phyloP scores from a whole-genome alignment of 2,888 invertebrate genomes.

The Alviniconcha strummeri region DNA sequence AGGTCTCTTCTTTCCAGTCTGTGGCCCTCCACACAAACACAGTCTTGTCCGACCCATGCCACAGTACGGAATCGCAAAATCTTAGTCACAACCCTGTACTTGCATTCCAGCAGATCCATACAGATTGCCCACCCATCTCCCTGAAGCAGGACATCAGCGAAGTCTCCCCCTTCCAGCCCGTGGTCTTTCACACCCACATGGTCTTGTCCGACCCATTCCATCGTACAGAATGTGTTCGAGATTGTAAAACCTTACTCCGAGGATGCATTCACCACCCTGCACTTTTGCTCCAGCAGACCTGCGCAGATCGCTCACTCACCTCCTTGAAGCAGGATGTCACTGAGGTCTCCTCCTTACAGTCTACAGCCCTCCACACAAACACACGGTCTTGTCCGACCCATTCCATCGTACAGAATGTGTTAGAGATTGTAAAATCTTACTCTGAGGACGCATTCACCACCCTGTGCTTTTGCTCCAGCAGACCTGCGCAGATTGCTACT shows the following conservation, averaged over 20 bases:
- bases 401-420: too few species aligned
- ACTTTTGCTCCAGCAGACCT: too few species aligned
- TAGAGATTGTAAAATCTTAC: too few species aligned
- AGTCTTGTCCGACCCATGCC: slow-evolving; percentile 82
- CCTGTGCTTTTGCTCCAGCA: too few species aligned
- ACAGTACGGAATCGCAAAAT: too few species aligned
- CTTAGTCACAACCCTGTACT: too few species aligned
- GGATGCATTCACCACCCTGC: too few species aligned
- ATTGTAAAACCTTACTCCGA: too few species aligned
- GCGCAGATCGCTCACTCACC: slow-evolving; percentile 61
- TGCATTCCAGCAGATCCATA: too few species aligned
- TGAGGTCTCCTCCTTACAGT: slow-evolving; percentile 92
- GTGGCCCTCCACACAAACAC: slow-evolving; percentile 95
- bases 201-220: slow-evolving; percentile 82
- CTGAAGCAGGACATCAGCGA: slow-evolving; percentile 93
- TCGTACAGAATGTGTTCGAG: too few species aligned
- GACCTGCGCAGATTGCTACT: too few species aligned
- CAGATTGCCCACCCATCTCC: slow-evolving; percentile 76
- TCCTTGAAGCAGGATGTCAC: slow-evolving; percentile 95
- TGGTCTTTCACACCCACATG: slow-evolving; percentile 94
- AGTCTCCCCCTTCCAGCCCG: slow-evolving; percentile 93
- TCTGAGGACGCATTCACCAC: too few species aligned
- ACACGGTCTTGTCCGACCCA: slow-evolving; percentile 93
- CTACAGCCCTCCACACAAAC: slow-evolving; percentile 96
- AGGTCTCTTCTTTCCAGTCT: slow-evolving; percentile 93